Evolutionary conservation across 2,888 invertebrate genomes (phyloP).

Genomic region (Epistrophella euchroma): DNA sequence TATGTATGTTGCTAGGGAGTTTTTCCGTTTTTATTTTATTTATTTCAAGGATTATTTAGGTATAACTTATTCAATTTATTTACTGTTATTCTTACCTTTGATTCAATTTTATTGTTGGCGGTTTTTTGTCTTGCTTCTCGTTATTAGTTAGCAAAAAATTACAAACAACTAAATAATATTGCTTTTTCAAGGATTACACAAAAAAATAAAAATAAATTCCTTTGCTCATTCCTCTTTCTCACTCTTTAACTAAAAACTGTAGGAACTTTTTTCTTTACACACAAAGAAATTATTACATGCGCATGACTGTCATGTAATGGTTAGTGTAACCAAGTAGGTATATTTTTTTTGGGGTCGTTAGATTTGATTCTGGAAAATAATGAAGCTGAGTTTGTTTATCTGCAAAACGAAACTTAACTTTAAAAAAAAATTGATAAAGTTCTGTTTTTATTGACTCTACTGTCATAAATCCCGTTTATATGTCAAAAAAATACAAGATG

Average conservation of each 20-base stretch:
- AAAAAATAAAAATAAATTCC: not conserved
- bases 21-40: not conserved
- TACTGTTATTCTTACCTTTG: constrained; percentile 1
- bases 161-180: constrained; percentile 7
- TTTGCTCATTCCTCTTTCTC: not conserved
- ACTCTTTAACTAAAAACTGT: constrained; percentile 1
- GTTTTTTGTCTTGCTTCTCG: not conserved
- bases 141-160: constrained; percentile 14
- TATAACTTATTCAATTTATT: not conserved
- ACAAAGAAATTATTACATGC: not conserved
- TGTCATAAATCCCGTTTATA: not conserved
- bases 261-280: constrained; percentile 26
- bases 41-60: not conserved
- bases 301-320: constrained; percentile 16
- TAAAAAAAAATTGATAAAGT: not conserved
- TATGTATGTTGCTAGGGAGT: not conserved
- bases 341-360: not conserved
- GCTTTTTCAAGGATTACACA: not conserved
- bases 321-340: not conserved
- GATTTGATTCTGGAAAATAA: not conserved
- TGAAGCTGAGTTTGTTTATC: not conserved
- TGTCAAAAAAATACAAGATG: not conserved
- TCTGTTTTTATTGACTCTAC: not conserved
- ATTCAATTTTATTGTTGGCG: not conserved
- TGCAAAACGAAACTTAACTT: not conserved